phyloP scores from a whole-genome alignment of 2,888 invertebrate genomes.

The Pterostichus niger region DNA sequence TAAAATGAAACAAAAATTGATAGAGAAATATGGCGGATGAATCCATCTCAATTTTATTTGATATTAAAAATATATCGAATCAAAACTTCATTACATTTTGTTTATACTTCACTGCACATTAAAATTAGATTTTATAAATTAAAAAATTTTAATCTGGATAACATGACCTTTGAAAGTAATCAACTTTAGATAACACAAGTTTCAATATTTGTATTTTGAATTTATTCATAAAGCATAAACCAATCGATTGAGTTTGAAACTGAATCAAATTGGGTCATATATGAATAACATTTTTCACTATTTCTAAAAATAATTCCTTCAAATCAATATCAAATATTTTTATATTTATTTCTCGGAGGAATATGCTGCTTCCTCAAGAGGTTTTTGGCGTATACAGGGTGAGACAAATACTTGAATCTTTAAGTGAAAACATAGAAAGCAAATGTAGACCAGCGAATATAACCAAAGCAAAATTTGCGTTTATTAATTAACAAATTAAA shows the following conservation, averaged over 20 bases:
- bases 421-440: no score
- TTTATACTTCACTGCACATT: not conserved
- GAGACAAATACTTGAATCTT: no score
- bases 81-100: conserved; percentile 2
- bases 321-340: conserved; percentile 15
- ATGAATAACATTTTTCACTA: not conserved
- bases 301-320: not conserved
- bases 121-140: conserved; percentile 19
- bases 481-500: no score
- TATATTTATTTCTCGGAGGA: not conserved
- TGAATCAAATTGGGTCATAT: conserved; percentile 1
- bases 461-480: no score
- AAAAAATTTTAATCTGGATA: conserved; percentile 10
- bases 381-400: no score
- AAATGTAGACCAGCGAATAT: no score
- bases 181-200: conserved; percentile 13
- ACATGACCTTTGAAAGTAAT: conserved; percentile 15
- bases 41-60: no score
- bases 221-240: not conserved
- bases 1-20: no score
- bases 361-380: not conserved
- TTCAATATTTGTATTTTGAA: conserved; percentile 10
- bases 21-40: no score
- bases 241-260: not conserved
- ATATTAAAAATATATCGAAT: conserved; percentile 20